phyloP scores from a whole-genome alignment of 2,888 invertebrate genomes.

The Dryococelus australis region DNA sequence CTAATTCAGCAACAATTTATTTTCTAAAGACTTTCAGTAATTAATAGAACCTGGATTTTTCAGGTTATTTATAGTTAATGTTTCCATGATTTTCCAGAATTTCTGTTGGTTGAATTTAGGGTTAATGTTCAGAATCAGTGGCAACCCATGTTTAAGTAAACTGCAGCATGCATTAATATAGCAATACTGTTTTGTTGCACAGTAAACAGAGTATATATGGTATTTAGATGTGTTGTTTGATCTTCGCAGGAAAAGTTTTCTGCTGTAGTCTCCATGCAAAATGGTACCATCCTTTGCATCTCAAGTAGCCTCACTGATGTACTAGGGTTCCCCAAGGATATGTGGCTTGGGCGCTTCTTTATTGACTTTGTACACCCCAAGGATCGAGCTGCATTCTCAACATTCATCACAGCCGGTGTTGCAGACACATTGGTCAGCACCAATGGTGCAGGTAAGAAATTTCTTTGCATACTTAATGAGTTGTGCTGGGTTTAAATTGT shows the following conservation, averaged over 20 bases:
- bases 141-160: too few relatives aligned
- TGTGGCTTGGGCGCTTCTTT: constrained; percentile 86
- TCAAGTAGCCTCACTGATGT: constrained; percentile 72
- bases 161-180: too few relatives aligned
- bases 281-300: constrained; percentile 81
- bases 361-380: constrained; percentile 87
- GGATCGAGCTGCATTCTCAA: constrained; percentile 75
- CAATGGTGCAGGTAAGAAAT: constrained; percentile 53
- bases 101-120: too few relatives aligned
- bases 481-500: too few relatives aligned
- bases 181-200: too few relatives aligned
- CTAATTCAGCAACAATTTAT: too few relatives aligned
- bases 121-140: too few relatives aligned
- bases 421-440: constrained; percentile 60
- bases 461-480: background rate
- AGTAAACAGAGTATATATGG: too few relatives aligned
- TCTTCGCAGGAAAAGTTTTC: constrained; percentile 66
- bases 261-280: constrained; percentile 82
- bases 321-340: constrained; percentile 81
- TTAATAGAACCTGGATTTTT: too few relatives aligned
- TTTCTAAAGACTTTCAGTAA: too few relatives aligned
- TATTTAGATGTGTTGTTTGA: background rate
- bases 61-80: too few relatives aligned
- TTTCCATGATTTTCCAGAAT: too few relatives aligned
- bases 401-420: constrained; percentile 74